Evolutionary conservation across 2,113 vertebrate genomes (phyloP).

Genomic region (Ornithorhynchus anatinus): DNA sequence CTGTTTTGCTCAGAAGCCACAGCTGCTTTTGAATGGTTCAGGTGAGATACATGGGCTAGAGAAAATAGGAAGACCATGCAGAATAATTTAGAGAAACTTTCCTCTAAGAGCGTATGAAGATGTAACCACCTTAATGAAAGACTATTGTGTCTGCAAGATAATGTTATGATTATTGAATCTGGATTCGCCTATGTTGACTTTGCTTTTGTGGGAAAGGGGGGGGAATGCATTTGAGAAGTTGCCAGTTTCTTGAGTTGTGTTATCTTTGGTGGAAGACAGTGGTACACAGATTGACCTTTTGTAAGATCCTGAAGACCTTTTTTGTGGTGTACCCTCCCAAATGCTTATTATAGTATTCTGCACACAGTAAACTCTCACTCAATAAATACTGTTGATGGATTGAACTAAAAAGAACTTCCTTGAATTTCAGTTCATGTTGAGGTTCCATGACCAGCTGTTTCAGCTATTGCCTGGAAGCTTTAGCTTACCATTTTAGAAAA

Average conservation of each 20-base stretch:
- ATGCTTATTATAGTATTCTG: too few species aligned
- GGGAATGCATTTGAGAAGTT: background rate
- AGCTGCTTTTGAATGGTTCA: slow-evolving; percentile 6
- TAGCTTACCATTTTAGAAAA: background rate
- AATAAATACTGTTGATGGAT: background rate
- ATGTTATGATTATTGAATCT: background rate
- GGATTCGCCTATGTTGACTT: background rate
- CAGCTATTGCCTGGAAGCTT: background rate
- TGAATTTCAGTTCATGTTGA: background rate
- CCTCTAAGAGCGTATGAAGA: background rate
- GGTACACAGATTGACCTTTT: background rate
- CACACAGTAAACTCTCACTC: too few species aligned
- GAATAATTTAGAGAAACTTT: slow-evolving; percentile 1
- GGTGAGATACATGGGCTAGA: background rate
- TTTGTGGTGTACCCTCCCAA: too few species aligned
- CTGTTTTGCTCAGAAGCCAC: slow-evolving; percentile 14
- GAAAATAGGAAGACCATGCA: background rate
- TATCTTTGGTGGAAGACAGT: background rate
- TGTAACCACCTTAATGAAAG: background rate
- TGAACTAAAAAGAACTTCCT: background rate
- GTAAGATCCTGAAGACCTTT: too few species aligned
- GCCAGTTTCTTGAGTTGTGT: slow-evolving; percentile 16
- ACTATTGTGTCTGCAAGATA: background rate
- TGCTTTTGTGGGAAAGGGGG: background rate
- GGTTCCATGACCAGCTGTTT: background rate